These are phyloP conservation scores for Paramormyrops hopkinsi DNA, from an alignment of 2,797 vertebrate genomes.

Conservation along the genomic window DNA sequence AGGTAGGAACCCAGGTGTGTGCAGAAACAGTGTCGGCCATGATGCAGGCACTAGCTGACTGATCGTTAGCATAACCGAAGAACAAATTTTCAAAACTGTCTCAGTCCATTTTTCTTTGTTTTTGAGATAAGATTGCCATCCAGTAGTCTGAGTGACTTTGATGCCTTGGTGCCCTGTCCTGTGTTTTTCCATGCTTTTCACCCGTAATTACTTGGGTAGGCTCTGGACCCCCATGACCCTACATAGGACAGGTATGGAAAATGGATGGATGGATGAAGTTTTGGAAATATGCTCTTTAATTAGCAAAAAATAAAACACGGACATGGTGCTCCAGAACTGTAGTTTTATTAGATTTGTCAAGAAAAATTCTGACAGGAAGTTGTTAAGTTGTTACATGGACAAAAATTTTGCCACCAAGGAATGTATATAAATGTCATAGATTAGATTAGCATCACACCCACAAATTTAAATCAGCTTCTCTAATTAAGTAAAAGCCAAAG, in stretches of 20 bases:
- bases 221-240: not conserved
- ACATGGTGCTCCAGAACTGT: constrained; percentile 25
- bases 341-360: not conserved
- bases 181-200: not conserved
- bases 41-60: not conserved
- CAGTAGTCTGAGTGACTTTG: not conserved
- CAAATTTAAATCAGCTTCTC: constrained; percentile 28
- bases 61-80: not conserved
- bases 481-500: constrained; percentile 11
- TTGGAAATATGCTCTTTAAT: not conserved
- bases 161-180: not conserved
- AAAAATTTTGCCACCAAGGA: not conserved
- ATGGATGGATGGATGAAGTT: not conserved
- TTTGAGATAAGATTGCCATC: not conserved
- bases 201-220: not conserved
- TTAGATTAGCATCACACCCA: not conserved
- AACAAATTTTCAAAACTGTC: not conserved
- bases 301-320: not conserved
- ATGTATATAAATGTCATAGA: not conserved
- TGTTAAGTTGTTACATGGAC: not conserved
- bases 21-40: not conserved
- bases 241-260: not conserved
- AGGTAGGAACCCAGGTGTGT: constrained; percentile 74
- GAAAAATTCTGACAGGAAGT: not conserved
- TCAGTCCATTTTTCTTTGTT: not conserved